phyloP scores from a whole-genome alignment of 2,888 invertebrate species.

The Ichneumoninae sp. region DNA sequence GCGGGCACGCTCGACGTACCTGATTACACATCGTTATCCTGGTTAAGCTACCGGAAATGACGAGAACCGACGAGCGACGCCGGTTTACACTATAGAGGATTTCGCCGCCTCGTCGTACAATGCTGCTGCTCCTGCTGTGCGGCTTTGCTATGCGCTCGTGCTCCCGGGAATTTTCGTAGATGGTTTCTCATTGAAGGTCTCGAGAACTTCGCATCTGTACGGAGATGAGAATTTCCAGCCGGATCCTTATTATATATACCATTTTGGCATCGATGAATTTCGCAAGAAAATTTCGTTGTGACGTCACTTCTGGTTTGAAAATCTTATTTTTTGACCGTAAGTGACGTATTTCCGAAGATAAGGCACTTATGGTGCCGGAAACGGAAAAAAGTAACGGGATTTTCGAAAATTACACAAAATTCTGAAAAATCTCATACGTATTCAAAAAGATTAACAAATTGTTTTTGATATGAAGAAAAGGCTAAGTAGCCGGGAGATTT shows the following conservation, averaged over 20 bases:
- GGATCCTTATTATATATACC: slow-evolving; percentile 6
- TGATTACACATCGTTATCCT: slow-evolving; percentile 83
- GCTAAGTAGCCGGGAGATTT: no score
- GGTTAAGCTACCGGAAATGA: slow-evolving; percentile 82
- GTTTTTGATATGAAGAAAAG: no score
- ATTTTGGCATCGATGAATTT: background rate
- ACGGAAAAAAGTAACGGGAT: no score
- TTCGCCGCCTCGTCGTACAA: slow-evolving; percentile 41
- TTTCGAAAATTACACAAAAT: no score
- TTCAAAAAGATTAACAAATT: no score
- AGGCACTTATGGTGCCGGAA: no score
- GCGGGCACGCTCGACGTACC: slow-evolving; percentile 74
- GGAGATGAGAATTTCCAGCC: background rate
- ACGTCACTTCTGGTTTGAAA: background rate
- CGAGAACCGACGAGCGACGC: slow-evolving; percentile 72
- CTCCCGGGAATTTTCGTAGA: slow-evolving; percentile 61
- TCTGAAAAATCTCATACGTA: no score
- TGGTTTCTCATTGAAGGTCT: slow-evolving; percentile 1
- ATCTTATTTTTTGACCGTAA: background rate
- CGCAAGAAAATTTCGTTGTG: background rate
- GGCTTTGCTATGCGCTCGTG: slow-evolving; percentile 28
- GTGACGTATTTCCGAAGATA: no score
- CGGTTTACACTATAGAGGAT: slow-evolving; percentile 47
- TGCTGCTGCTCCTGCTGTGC: slow-evolving; percentile 24
- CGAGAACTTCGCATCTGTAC: slow-evolving; percentile 8